Conservation (phyloP, 1,140 invertebrate species). For the Dysdera silvatica region DNA sequence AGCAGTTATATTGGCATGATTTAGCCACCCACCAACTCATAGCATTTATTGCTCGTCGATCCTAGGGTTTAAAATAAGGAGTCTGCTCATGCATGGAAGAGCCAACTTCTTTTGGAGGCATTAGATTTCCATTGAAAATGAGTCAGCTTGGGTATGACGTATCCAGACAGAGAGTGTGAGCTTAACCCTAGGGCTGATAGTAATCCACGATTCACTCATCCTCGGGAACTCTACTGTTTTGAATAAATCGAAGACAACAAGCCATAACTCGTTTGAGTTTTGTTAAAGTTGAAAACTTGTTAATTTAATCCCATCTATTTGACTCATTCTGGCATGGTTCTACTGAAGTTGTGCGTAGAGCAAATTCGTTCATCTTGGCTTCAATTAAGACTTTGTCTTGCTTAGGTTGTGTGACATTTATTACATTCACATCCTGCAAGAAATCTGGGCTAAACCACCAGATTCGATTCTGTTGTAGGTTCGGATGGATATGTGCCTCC, state of each 20-base stretch:
- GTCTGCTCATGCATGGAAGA: background rate
- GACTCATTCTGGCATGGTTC: no score
- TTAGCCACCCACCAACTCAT: background rate
- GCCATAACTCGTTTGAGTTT: background rate
- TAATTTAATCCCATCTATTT: no score
- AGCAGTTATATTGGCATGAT: background rate
- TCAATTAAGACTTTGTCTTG: background rate
- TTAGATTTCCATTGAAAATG: background rate
- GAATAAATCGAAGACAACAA: background rate
- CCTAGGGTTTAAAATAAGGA: background rate
- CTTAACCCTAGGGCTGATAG: background rate
- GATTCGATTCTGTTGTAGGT: background rate
- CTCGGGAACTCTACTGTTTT: background rate
- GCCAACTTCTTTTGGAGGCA: background rate
- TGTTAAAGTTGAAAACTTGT: no score
- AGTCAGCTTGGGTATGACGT: background rate
- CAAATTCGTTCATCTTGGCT: background rate
- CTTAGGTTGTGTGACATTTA: background rate
- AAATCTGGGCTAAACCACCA: conserved; percentile 21
- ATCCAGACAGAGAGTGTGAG: background rate
- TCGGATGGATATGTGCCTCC: background rate
- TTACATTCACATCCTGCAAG: background rate
- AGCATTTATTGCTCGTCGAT: background rate
- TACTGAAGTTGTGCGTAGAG: background rate
- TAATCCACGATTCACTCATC: background rate